Evolutionary conservation across 1,140 invertebrate genomes (phyloP).

Genomic region (Gonatopus flavifemur): DNA sequence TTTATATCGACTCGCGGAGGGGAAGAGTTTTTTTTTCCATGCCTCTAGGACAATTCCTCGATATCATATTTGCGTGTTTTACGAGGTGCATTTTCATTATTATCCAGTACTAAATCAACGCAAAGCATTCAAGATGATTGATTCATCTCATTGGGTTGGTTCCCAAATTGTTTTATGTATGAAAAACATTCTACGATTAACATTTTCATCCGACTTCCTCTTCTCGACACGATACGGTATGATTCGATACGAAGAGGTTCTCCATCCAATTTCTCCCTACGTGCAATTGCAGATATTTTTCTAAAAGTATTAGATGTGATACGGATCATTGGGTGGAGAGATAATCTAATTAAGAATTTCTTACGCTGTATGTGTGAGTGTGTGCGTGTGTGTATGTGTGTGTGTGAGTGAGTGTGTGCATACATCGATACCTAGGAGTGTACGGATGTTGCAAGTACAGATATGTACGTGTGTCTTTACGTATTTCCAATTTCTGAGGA

Average conservation of each 20-base stretch:
- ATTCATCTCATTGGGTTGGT: too few relatives aligned
- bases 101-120: too few relatives aligned
- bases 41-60: too few relatives aligned
- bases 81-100: too few relatives aligned
- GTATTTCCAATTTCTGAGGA: neutral
- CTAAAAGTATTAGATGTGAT: neutral
- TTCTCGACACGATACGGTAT: neutral
- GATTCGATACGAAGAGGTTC: neutral
- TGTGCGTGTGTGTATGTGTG: conserved; percentile 13
- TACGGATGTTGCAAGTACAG: neutral
- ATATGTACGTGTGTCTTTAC: neutral
- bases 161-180: too few relatives aligned
- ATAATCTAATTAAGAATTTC: neutral
- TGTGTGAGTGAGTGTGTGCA: neutral
- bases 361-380: conserved; percentile 1
- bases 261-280: neutral
- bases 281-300: neutral
- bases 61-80: too few relatives aligned
- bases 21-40: too few relatives aligned
- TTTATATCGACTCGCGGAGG: too few relatives aligned
- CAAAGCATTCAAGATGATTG: too few relatives aligned
- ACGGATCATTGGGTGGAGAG: neutral
- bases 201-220: conserved; percentile 12
- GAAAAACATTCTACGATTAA: conserved; percentile 17
- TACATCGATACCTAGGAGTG: too few relatives aligned